Conservation (phyloP, 1,140 invertebrate species). For the Zaprionus camerounensis region DNA sequence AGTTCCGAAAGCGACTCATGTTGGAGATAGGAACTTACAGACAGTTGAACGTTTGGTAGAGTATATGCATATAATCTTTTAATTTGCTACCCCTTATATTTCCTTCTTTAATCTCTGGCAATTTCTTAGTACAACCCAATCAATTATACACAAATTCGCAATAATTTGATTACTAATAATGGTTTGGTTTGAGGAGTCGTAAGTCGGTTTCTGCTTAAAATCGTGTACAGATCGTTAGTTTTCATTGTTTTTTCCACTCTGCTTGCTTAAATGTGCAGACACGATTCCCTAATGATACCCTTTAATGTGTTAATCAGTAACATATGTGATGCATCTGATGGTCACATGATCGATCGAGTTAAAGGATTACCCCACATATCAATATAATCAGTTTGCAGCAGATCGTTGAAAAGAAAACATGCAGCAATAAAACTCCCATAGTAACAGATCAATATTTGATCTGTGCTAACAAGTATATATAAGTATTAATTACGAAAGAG, state of each 20-base stretch:
- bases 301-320: conserved; percentile 59
- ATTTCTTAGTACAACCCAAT: conserved; percentile 4
- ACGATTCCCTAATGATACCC: conserved; percentile 48
- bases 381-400: conserved; percentile 1
- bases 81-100: background rate
- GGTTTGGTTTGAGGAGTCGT: background rate
- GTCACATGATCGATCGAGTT: conserved; percentile 45
- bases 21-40: conserved; percentile 4
- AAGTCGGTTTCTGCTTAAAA: conserved; percentile 9
- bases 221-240: conserved; percentile 22
- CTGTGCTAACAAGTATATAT: background rate
- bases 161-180: conserved; percentile 19
- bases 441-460: background rate
- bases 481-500: background rate
- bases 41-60: background rate
- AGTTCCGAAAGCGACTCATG: conserved; percentile 15
- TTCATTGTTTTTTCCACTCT: conserved; percentile 36
- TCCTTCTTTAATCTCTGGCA: background rate
- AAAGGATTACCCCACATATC: conserved; percentile 24
- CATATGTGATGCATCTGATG: conserved; percentile 39
- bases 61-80: too few species aligned
- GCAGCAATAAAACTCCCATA: background rate
- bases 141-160: conserved; percentile 25
- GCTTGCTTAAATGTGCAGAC: conserved; percentile 46
- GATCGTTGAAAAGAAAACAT: conserved; percentile 1